A percentile compares a stretch with the other conserved stretches of the same genome.
These are phyloP conservation scores for Phoebastria nigripes DNA, from an alignment of 2,797 vertebrate genomes.

Conservation along the genomic window DNA sequence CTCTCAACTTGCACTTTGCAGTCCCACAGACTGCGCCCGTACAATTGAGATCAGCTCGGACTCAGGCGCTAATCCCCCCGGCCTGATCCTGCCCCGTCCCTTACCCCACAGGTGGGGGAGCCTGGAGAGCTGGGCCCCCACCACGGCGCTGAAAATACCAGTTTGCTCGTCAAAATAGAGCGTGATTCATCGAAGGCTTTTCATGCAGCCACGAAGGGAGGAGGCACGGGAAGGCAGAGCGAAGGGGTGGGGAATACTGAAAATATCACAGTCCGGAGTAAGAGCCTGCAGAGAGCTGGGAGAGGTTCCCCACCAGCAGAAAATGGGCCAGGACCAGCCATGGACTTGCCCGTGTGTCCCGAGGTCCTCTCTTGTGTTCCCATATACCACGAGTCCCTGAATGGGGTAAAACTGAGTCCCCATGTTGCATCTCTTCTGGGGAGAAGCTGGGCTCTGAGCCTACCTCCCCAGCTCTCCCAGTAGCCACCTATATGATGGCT, in stretches of 20 bases:
- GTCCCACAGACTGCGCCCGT: background rate
- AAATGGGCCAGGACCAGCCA: background rate
- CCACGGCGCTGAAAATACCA: background rate
- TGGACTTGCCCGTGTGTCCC: background rate
- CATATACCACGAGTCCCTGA: accelerated
- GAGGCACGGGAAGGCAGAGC: background rate
- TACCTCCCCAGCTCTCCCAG: background rate
- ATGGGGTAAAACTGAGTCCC: background rate
- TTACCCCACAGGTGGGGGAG: background rate
- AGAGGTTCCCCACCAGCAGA: background rate
- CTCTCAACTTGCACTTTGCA: background rate
- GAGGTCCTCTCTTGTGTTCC: background rate
- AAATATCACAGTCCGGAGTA: background rate
- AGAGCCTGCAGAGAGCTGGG: background rate
- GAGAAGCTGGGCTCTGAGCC: background rate
- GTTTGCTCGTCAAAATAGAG: background rate
- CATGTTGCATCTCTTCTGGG: background rate
- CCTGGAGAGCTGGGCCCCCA: background rate
- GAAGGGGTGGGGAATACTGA: background rate
- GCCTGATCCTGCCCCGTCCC: background rate
- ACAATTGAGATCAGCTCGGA: background rate
- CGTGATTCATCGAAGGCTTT: accelerated
- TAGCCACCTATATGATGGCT: background rate
- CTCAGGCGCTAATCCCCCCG: background rate
- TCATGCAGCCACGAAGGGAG: accelerated